Base-by-base conservation (phyloP, 1,140 invertebrate genomes). In the Lepidurus arcticus region DNA sequence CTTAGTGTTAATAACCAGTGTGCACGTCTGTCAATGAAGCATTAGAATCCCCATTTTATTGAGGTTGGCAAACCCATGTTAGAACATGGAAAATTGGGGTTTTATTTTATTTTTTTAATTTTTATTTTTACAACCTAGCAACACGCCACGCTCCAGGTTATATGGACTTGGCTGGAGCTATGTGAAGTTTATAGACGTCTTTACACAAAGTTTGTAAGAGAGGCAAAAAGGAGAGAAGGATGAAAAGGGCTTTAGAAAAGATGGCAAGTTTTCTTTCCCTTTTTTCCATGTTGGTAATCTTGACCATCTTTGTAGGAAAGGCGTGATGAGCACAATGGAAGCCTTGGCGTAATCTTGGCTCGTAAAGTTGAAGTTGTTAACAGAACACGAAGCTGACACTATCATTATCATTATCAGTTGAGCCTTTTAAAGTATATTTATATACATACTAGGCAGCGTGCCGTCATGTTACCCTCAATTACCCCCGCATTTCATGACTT, bases 331-430 rank as follows among this genome's bases (percentile, higher is more conserved):
- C 53, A 65, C 53, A 65, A 65, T 65, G 53, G 53, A 65, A 65
- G 53, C 53, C 53, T 65, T 65, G 53, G 53, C 53, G 53, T 65
- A 65, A 65, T 65, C 53, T 65, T 65, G 53, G 53, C 53, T 65
- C 53, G 53, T 65, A 65, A 65, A 65, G 53, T 65, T 65, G 53
- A 65, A 65, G 53, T 65, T 65, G 53, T 65, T 65, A 65, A 65
- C 53, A 65, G 53, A 65, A 65, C 53, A 65, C 53, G 53, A 65
- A 65, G 53, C 53, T 65, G 53, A 65, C 53, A 65, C 53, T 65
- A 65, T 65, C 53, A 65, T 65, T 65, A 65, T 65, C 53, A 65
- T 65, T 65, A 65, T 65, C 53, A 65, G 53, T 65, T 65, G 53
- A 65, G 53, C 53, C 53, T 65, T 65, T 65, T 65, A 65, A 16